Conservation (phyloP, 2,888 invertebrate genomes). For the Tortricodes alternella region DNA sequence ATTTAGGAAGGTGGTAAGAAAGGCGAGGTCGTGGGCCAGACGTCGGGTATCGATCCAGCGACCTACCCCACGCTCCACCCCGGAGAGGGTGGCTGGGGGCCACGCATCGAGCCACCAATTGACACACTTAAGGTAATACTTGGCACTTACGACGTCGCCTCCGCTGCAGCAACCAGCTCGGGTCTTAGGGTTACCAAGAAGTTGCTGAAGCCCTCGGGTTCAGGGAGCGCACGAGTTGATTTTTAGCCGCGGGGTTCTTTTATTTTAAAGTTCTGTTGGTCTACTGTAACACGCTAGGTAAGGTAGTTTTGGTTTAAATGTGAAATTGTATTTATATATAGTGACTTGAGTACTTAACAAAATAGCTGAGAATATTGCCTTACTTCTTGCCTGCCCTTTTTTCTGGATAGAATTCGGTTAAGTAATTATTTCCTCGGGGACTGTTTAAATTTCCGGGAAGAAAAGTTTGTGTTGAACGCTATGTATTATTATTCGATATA, state of each 20-base stretch:
- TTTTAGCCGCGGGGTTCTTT: conserved; percentile 6
- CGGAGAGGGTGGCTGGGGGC: conserved; percentile 59
- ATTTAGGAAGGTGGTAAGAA: conserved; percentile 83
- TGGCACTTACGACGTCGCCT: conserved; percentile 67
- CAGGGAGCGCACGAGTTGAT: conserved; percentile 7
- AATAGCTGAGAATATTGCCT: too few relatives aligned
- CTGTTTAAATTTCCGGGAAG: too few relatives aligned
- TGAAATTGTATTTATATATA: too few relatives aligned
- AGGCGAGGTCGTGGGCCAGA: conserved; percentile 84
- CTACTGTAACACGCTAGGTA: neutral
- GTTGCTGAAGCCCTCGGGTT: conserved; percentile 20
- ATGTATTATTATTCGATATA: too few relatives aligned
- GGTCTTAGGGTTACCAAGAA: conserved; percentile 26
- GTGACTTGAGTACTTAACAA: too few relatives aligned
- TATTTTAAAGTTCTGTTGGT: neutral
- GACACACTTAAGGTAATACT: conserved; percentile 82
- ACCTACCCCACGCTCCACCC: conserved; percentile 79
- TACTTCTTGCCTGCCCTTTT: too few relatives aligned
- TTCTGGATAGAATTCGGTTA: too few relatives aligned
- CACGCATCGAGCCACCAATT: conserved; percentile 81
- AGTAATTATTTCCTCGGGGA: too few relatives aligned
- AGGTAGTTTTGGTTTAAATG: too few relatives aligned
- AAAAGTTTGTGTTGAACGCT: too few relatives aligned
- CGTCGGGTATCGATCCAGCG: conserved; percentile 86
- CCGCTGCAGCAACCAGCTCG: conserved; percentile 45